These are phyloP conservation scores for Phacellophora camtschatica DNA, from an alignment of 30 jellyfish, hydroid and myxozoan species.

Conservation along the genomic window DNA sequence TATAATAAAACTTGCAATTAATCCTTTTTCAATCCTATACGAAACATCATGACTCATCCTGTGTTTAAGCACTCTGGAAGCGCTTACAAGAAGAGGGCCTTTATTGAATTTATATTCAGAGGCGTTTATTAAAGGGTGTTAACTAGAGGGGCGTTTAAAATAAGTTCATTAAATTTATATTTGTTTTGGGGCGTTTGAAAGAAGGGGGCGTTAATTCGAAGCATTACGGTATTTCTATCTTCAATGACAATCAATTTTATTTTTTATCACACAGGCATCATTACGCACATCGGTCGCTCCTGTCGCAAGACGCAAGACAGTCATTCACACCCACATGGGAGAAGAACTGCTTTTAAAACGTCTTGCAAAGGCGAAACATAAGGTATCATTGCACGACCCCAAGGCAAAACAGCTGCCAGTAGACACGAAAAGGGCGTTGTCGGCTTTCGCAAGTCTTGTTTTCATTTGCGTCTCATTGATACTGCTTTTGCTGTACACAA, in stretches of 20 bases:
- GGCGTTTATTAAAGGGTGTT: too few relatives aligned
- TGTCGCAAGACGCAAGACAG: not conserved
- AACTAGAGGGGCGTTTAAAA: too few relatives aligned
- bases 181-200: too few relatives aligned
- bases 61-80: too few relatives aligned
- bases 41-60: too few relatives aligned
- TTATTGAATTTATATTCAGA: too few relatives aligned
- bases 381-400: not conserved
- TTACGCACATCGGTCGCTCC: slow-evolving; percentile 7
- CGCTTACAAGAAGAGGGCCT: too few relatives aligned
- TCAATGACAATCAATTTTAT: not conserved
- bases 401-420: slow-evolving; percentile 13
- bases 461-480: slow-evolving; percentile 54
- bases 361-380: slow-evolving; percentile 47
- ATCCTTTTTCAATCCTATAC: too few relatives aligned
- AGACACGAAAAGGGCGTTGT: slow-evolving; percentile 59
- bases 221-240: too few relatives aligned
- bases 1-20: too few relatives aligned
- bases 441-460: slow-evolving; percentile 75
- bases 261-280: slow-evolving; percentile 17
- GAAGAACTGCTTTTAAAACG: slow-evolving; percentile 52
- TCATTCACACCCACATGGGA: slow-evolving; percentile 30
- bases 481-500: slow-evolving; percentile 55
- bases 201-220: too few relatives aligned
- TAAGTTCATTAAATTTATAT: too few relatives aligned